Evolutionary conservation across 1,140 invertebrate species (phyloP).

Genomic region (Euglossa dilemma): DNA sequence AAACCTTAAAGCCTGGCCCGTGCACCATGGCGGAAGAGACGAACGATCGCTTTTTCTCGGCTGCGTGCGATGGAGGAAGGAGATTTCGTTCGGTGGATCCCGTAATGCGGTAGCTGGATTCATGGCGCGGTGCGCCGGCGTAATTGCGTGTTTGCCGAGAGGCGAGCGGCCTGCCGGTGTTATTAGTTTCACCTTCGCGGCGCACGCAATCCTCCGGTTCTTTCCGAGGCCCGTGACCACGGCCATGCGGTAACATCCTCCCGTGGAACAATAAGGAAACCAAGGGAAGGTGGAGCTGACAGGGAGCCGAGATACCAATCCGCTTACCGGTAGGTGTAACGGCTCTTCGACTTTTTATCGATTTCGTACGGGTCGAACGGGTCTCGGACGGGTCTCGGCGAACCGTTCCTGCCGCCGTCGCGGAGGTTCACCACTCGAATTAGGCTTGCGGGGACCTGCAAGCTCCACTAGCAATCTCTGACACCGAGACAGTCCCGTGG

Average conservation of each 20-base stretch:
- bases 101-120: conserved; percentile 74
- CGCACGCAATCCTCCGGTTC: conserved; percentile 61
- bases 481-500: neutral
- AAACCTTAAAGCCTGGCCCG: conserved; percentile 5
- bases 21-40: neutral
- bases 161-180: conserved; percentile 64
- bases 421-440: neutral
- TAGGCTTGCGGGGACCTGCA: neutral
- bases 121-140: conserved; percentile 63
- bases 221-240: conserved; percentile 29
- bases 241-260: conserved; percentile 23
- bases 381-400: neutral
- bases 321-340: conserved; percentile 56
- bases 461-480: too few relatives aligned
- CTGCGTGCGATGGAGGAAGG: conserved; percentile 47
- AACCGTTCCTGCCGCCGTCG: neutral
- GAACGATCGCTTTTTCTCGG: conserved; percentile 54
- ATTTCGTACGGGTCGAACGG: conserved; percentile 35
- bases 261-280: conserved; percentile 59
- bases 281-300: conserved; percentile 56
- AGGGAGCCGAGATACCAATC: conserved; percentile 55
- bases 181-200: conserved; percentile 76
- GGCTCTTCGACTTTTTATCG: conserved; percentile 55
- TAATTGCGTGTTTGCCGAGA: conserved; percentile 79
- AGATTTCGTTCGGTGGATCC: conserved; percentile 61